Evolutionary conservation across 2,888 invertebrate species (phyloP).

Genomic region (Sylvicola fuscatus): DNA sequence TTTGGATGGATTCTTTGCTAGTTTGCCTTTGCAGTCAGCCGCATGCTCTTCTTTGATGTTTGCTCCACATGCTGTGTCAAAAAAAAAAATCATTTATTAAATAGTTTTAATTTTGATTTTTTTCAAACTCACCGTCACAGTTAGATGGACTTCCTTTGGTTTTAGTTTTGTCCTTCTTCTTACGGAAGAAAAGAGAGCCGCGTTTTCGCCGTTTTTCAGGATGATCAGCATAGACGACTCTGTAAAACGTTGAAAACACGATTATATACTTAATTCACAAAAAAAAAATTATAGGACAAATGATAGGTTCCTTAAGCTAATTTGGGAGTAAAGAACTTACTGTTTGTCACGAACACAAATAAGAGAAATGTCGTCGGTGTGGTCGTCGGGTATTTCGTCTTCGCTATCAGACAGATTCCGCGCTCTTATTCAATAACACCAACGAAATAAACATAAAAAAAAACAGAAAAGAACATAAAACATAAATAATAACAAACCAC

Average conservation of each 20-base stretch:
- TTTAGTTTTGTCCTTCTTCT: conserved; percentile 50
- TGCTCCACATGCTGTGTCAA: conserved; percentile 53
- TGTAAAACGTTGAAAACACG: conserved; percentile 5
- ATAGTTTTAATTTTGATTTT: neutral
- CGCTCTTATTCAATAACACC: conserved; percentile 10
- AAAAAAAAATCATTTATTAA: no score
- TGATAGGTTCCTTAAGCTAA: conserved; percentile 3
- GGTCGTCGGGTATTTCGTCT: conserved; percentile 16
- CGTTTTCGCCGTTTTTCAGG: conserved; percentile 72
- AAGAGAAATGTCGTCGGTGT: conserved; percentile 21
- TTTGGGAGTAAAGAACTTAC: conserved; percentile 10
- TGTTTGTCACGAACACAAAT: conserved; percentile 25
- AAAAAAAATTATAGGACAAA: conserved; percentile 1
- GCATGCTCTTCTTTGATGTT: conserved; percentile 82
- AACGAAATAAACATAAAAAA: conserved; percentile 6
- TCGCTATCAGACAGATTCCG: conserved; percentile 26
- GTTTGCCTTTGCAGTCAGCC: conserved; percentile 43
- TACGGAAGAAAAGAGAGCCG: conserved; percentile 77
- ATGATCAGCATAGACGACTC: conserved; percentile 33
- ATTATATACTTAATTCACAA: neutral
- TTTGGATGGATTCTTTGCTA: conserved; percentile 8
- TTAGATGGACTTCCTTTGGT: conserved; percentile 19
- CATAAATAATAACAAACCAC: no score
- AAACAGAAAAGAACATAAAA: conserved; percentile 1
- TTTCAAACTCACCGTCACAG: conserved; percentile 14